Conservation (phyloP, 2,888 invertebrate species). For the Trissoscelio sp. region DNA sequence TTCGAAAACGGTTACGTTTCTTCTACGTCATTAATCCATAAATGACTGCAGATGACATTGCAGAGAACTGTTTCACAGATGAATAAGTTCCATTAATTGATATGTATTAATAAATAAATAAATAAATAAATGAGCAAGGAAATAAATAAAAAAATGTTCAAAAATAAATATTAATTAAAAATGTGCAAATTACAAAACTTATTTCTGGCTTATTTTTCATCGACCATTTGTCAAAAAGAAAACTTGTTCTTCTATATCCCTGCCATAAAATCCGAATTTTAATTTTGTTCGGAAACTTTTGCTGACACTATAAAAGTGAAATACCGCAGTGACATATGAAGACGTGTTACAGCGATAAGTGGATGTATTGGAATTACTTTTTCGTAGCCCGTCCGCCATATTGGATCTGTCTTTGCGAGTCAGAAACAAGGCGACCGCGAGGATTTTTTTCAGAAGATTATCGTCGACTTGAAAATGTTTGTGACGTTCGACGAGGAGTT, state of each 20-base stretch:
- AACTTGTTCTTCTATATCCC: too few relatives aligned
- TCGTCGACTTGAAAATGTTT: neutral
- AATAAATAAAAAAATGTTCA: too few relatives aligned
- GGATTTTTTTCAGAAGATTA: neutral
- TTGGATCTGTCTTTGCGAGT: slow-evolving; percentile 4
- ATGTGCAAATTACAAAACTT: too few relatives aligned
- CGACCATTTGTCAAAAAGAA: too few relatives aligned
- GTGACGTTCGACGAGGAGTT: neutral
- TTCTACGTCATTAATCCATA: slow-evolving; percentile 45
- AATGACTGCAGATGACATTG: slow-evolving; percentile 32
- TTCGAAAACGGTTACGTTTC: slow-evolving; percentile 36
- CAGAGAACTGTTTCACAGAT: too few relatives aligned
- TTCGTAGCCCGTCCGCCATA: slow-evolving; percentile 1
- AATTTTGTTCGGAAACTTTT: too few relatives aligned
- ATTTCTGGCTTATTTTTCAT: too few relatives aligned
- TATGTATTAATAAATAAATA: too few relatives aligned
- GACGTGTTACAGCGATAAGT: neutral
- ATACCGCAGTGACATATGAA: neutral
- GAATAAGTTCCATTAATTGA: slow-evolving; percentile 51
- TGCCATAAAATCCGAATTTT: too few relatives aligned
- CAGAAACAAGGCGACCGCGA: neutral
- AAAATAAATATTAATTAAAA: too few relatives aligned
- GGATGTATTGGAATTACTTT: slow-evolving; percentile 11
- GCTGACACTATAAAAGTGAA: neutral
- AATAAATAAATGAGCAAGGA: too few relatives aligned